These are phyloP conservation scores for Caretta caretta DNA, from an alignment of 2,113 vertebrate genomes.

Conservation along the genomic window DNA sequence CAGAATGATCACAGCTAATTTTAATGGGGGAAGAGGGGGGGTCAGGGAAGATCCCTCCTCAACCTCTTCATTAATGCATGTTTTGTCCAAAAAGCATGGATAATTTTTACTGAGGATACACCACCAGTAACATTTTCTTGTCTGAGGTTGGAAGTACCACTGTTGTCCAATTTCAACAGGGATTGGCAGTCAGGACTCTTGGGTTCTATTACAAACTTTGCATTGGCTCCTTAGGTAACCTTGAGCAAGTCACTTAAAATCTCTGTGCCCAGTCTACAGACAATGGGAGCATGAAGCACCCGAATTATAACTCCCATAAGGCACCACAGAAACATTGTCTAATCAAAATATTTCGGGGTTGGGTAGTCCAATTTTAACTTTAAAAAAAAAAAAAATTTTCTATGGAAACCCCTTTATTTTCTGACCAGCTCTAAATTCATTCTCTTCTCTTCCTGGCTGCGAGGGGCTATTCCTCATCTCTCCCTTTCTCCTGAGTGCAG, in stretches of 20 bases:
- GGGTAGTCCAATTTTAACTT: not conserved
- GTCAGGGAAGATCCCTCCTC: not conserved
- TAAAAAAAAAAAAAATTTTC: not conserved
- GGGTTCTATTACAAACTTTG: conserved; percentile 37
- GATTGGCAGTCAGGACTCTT: not conserved
- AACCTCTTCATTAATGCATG: not conserved
- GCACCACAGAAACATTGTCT: not conserved
- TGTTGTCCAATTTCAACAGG: conserved; percentile 8
- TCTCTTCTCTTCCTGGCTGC: not conserved
- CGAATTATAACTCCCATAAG: not conserved
- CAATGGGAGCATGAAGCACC: not conserved
- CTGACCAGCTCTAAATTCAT: not conserved
- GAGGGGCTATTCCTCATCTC: not conserved
- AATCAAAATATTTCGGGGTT: not conserved
- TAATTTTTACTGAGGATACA: not conserved
- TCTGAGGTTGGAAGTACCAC: rapidly evolving
- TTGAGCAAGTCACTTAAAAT: conserved; percentile 9
- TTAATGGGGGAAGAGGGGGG: not conserved
- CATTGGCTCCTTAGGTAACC: conserved; percentile 18
- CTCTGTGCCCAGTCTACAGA: not conserved
- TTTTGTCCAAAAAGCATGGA: not conserved
- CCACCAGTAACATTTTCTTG: not conserved
- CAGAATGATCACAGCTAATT: not conserved
- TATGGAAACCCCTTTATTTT: not conserved
- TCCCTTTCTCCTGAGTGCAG: not conserved